A percentile compares a stretch with the other conserved stretches of the same genome.
These are phyloP conservation scores for Agriopis marginaria DNA, from an alignment of 2,888 invertebrate species.

Conservation along the genomic window DNA sequence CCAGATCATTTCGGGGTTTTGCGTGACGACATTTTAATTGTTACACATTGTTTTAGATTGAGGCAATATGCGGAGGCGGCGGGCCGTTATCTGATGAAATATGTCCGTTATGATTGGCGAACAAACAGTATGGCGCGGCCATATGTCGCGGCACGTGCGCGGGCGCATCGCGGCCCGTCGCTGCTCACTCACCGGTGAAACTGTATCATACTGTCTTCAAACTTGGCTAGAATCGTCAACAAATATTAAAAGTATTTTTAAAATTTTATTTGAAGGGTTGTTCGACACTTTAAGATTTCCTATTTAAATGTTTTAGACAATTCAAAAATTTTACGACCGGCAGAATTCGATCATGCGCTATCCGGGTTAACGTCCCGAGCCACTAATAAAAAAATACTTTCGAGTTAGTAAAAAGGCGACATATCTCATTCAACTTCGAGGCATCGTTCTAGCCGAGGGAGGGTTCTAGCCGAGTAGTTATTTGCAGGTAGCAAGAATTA, in stretches of 20 bases:
- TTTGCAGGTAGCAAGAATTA: too few species aligned
- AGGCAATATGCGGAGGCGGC: slow-evolving; percentile 76
- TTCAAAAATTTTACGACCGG: too few species aligned
- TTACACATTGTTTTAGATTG: slow-evolving; percentile 82
- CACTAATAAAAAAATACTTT: too few species aligned
- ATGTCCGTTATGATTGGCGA: slow-evolving; percentile 87
- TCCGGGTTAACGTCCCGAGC: too few species aligned
- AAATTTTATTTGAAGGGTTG: not conserved
- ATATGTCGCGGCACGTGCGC: slow-evolving; percentile 86
- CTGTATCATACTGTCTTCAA: slow-evolving; percentile 58
- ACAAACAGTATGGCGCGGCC: slow-evolving; percentile 86
- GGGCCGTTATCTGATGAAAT: slow-evolving; percentile 86
- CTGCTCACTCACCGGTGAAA: slow-evolving; percentile 84
- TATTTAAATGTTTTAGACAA: too few species aligned
- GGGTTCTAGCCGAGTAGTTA: too few species aligned
- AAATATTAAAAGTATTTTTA: not conserved
- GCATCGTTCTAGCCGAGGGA: too few species aligned
- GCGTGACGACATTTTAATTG: slow-evolving; percentile 76
- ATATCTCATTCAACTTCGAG: too few species aligned
- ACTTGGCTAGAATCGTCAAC: slow-evolving; percentile 3
- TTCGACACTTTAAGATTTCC: too few species aligned
- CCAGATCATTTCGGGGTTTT: slow-evolving; percentile 28
- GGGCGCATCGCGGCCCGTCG: slow-evolving; percentile 72
- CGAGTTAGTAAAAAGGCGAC: too few species aligned
- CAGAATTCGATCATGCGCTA: too few species aligned